Percentiles rank a stretch among this genome's conserved stretches.
phyloP scores from a whole-genome alignment of 2,888 invertebrate genomes.

The Cerastoderma edule region DNA sequence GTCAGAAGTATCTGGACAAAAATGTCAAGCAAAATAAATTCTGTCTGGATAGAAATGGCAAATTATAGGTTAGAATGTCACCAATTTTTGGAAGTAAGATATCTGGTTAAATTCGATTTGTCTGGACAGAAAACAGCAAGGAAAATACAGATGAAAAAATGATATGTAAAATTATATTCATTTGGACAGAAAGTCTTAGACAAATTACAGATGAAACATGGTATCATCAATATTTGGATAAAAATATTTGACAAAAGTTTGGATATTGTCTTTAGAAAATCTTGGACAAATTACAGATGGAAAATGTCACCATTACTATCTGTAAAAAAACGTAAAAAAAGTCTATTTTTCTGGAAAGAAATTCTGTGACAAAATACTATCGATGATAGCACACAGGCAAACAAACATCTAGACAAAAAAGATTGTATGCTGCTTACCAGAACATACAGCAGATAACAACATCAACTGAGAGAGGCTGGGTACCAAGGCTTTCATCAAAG shows the following conservation, averaged over 20 bases:
- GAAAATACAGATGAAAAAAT: too few species aligned
- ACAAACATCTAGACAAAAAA: slow-evolving; percentile 4
- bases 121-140: too few species aligned
- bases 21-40: not conserved
- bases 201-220: too few species aligned
- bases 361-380: not conserved
- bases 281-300: not conserved
- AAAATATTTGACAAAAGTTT: not conserved
- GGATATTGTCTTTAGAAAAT: not conserved
- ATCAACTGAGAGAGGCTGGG: not conserved
- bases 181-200: too few species aligned
- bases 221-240: not conserved
- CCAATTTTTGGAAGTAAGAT: too few species aligned
- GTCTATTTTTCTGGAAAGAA: too few species aligned
- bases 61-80: too few species aligned
- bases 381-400: not conserved
- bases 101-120: too few species aligned
- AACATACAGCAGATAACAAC: slow-evolving; percentile 13
- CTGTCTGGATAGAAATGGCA: slow-evolving; percentile 4
- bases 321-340: not conserved
- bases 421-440: slow-evolving; percentile 24
- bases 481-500: not conserved
- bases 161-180: too few species aligned
- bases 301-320: not conserved
- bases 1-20: not conserved